Evolutionary conservation across 2,888 invertebrate species (phyloP).

Genomic region (Ophion obscuratus): DNA sequence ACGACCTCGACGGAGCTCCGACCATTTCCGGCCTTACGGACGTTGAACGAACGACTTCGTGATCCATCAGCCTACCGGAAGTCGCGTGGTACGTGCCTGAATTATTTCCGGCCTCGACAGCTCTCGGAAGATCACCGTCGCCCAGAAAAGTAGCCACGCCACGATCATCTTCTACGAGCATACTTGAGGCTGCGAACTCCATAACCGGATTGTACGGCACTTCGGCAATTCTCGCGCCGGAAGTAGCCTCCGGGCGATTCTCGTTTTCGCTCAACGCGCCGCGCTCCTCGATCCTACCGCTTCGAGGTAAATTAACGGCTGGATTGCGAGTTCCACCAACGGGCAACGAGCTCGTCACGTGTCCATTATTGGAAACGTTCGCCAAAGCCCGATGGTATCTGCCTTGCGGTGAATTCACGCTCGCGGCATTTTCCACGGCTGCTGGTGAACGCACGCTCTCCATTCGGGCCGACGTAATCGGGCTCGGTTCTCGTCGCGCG

Average conservation of each 20-base stretch:
- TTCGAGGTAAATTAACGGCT: conserved; percentile 48
- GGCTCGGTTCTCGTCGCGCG: conserved; percentile 31
- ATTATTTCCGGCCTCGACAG: background rate
- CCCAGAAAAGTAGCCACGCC: background rate
- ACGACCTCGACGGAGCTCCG: background rate
- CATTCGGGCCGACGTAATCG: conserved; percentile 39
- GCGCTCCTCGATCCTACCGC: conserved; percentile 29
- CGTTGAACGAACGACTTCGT: background rate
- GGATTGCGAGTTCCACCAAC: conserved; percentile 60
- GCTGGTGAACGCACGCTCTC: conserved; percentile 58
- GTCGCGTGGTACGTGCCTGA: conserved; percentile 19
- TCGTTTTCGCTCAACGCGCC: background rate
- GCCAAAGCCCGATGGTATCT: conserved; percentile 72
- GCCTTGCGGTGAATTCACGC: conserved; percentile 64
- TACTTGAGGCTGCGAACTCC: conserved; percentile 46
- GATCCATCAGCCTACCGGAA: conserved; percentile 10
- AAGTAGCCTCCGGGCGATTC: background rate
- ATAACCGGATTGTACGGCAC: conserved; percentile 31
- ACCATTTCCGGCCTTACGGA: conserved; percentile 15
- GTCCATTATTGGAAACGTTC: conserved; percentile 67
- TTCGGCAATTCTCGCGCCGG: background rate
- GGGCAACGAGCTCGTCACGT: conserved; percentile 62
- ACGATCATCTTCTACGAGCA: conserved; percentile 1
- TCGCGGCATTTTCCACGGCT: conserved; percentile 51
- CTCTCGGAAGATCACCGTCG: background rate